Evolutionary conservation across 2,113 vertebrate species (phyloP).

Genomic region (Xenus cinereus): DNA sequence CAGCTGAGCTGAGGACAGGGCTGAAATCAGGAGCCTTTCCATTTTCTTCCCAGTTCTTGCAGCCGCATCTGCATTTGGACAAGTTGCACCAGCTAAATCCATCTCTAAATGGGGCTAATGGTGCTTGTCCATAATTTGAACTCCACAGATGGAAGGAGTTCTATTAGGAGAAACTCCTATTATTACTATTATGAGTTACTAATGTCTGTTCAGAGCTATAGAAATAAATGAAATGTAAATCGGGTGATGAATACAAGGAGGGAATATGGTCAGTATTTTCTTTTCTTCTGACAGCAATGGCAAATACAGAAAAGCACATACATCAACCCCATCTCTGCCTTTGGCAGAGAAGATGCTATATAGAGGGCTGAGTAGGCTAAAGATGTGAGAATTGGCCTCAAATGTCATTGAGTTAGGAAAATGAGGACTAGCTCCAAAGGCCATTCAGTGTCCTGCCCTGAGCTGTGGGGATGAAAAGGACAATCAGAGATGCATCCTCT

Average conservation of each 20-base stretch:
- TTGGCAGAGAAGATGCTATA: not conserved
- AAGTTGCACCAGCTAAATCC: not conserved
- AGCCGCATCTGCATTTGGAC: not conserved
- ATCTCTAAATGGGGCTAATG: not conserved
- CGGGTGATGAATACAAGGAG: not conserved
- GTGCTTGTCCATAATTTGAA: conserved; percentile 1
- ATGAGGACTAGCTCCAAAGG: not conserved
- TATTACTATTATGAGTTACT: not conserved
- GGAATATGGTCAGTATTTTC: not conserved
- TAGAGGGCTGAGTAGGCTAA: not conserved
- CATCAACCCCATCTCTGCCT: not conserved
- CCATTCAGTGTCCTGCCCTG: not conserved
- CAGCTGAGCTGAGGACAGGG: not conserved
- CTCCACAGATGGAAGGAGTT: not conserved
- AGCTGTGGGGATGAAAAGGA: not conserved
- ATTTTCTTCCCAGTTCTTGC: not conserved
- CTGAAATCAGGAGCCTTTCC: not conserved
- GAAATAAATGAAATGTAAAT: conserved; percentile 27
- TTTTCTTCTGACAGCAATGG: not conserved
- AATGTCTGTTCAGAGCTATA: not conserved
- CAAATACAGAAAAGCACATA: not conserved
- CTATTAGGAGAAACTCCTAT: not conserved
- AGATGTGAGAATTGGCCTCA: not conserved
- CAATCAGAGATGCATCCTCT: not conserved
- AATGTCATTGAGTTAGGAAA: not conserved